Conservation (phyloP, 2,113 vertebrate genomes). For the Catharus minimus region DNA sequence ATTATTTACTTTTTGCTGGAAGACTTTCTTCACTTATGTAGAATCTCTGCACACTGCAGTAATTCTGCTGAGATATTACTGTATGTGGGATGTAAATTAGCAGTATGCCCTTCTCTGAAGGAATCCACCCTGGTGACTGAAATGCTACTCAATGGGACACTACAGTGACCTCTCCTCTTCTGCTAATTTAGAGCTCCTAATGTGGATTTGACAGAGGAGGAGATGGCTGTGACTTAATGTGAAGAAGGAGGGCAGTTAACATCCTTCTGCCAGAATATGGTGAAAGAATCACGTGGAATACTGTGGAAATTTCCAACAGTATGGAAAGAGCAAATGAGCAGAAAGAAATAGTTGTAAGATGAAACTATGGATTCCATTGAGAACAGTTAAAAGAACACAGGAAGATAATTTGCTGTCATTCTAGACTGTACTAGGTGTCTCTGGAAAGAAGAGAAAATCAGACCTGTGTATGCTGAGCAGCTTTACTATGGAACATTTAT, state of each 20-base stretch:
- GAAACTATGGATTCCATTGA: neutral
- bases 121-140: neutral
- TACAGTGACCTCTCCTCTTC: neutral
- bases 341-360: neutral
- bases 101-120: neutral
- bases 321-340: neutral
- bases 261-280: neutral
- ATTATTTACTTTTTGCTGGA: neutral
- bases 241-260: neutral
- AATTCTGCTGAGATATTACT: neutral
- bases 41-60: neutral
- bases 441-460: neutral
- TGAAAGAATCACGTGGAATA: neutral
- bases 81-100: neutral
- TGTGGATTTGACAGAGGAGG: neutral
- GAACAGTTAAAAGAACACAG: neutral
- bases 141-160: neutral
- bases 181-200: neutral
- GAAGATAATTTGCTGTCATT: neutral
- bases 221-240: neutral
- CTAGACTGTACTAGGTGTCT: neutral
- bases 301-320: neutral
- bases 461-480: neutral
- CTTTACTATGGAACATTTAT: neutral
- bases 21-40: neutral